phyloP scores from a whole-genome alignment of 2,113 vertebrate genomes.

The Butastur rufipennis region DNA sequence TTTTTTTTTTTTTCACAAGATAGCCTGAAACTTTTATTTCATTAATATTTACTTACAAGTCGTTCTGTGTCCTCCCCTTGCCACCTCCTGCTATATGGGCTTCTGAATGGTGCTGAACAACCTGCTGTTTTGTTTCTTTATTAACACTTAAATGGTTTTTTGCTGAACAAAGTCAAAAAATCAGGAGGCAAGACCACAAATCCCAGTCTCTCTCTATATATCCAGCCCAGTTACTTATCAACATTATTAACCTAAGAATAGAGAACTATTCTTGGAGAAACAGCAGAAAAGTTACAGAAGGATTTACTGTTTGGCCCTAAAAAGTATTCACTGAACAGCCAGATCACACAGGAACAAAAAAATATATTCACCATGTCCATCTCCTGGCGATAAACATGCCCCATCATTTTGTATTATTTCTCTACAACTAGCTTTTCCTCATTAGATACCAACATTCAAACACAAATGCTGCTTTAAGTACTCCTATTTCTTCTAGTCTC shows the following conservation, averaged over 20 bases:
- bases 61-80: neutral
- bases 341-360: neutral
- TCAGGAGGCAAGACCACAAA: neutral
- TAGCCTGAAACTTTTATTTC: neutral
- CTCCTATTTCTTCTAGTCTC: neutral
- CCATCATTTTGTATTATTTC: neutral
- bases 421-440: neutral
- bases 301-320: neutral
- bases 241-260: neutral
- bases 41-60: neutral
- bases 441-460: neutral
- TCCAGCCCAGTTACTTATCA: neutral
- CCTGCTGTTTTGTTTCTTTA: neutral
- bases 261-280: neutral
- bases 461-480: neutral
- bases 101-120: neutral
- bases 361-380: neutral
- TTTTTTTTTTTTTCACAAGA: neutral
- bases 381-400: accelerated
- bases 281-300: neutral
- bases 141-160: neutral
- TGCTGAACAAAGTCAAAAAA: neutral
- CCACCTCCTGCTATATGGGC: accelerated
- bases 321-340: neutral
- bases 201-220: neutral